These are phyloP conservation scores for Andrena praecox DNA, from an alignment of 2,888 invertebrate genomes.

Conservation along the genomic window DNA sequence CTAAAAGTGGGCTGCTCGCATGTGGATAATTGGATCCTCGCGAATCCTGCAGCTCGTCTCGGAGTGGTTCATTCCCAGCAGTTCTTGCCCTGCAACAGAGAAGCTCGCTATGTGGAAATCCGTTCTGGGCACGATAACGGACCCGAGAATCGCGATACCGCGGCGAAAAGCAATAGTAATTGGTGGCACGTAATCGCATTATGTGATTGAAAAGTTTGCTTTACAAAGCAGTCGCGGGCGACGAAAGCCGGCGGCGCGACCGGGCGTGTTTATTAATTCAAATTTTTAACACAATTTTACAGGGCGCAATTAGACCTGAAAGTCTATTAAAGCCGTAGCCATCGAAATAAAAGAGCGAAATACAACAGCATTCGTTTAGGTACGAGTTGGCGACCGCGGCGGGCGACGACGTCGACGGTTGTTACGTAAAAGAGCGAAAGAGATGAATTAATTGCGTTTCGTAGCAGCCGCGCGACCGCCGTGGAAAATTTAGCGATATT, in stretches of 20 bases:
- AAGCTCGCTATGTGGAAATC: neutral
- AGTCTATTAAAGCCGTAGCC: slow-evolving; percentile 1
- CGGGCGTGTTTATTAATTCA: slow-evolving; percentile 16
- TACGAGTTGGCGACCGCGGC: slow-evolving; percentile 8
- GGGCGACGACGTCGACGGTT: neutral
- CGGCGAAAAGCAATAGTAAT: slow-evolving; percentile 19
- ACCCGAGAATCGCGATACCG: neutral
- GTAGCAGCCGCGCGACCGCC: slow-evolving; percentile 8
- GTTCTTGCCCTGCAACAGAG: neutral
- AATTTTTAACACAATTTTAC: slow-evolving; percentile 18
- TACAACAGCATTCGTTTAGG: slow-evolving; percentile 5
- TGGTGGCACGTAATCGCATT: slow-evolving; percentile 26
- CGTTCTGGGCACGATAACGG: neutral
- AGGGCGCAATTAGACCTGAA: slow-evolving; percentile 24
- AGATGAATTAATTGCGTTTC: slow-evolving; percentile 48
- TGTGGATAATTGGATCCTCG: slow-evolving; percentile 38
- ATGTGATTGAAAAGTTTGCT: slow-evolving; percentile 23
- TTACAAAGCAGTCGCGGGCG: neutral
- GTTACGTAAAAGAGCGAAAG: slow-evolving; percentile 15
- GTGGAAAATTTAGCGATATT: slow-evolving; percentile 51
- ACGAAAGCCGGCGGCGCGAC: neutral
- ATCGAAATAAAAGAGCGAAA: neutral
- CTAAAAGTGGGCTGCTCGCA: slow-evolving; percentile 34
- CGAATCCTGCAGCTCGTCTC: neutral
- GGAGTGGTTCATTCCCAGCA: neutral